phyloP scores from a whole-genome alignment of 2,888 invertebrate species.

The Neria commutata region DNA sequence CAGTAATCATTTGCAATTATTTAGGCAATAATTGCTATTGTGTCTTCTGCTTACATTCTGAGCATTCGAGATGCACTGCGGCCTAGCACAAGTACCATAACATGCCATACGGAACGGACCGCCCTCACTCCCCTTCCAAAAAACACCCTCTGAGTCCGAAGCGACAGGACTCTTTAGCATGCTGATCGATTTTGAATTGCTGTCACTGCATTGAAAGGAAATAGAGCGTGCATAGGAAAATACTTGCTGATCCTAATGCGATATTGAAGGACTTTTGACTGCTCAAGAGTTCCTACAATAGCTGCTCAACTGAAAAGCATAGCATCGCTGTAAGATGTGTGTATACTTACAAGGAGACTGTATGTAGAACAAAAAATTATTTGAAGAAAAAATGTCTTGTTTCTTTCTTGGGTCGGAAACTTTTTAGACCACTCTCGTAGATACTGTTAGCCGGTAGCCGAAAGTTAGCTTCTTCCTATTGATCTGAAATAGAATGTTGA shows the following conservation, averaged over 20 bases:
- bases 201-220: constrained; percentile 44
- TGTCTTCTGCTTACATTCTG: constrained; percentile 53
- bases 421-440: background rate
- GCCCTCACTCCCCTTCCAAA: constrained; percentile 11
- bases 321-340: no score
- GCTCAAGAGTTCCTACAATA: background rate
- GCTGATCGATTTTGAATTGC: constrained; percentile 56
- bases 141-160: constrained; percentile 55
- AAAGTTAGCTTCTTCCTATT: no score
- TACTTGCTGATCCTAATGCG: constrained; percentile 2
- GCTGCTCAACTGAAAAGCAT: constrained; percentile 18
- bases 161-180: constrained; percentile 46
- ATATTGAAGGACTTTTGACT: constrained; percentile 10
- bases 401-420: background rate
- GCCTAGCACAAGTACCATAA: no score
- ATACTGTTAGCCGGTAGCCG: background rate
- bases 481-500: no score
- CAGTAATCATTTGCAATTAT: constrained; percentile 55
- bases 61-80: constrained; percentile 28
- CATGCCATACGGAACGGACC: constrained; percentile 1
- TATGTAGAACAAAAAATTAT: background rate
- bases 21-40: constrained; percentile 59
- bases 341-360: constrained; percentile 10
- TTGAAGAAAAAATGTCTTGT: background rate
- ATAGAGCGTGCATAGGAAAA: background rate